Conservation (phyloP, 2,113 vertebrate genomes). For the Lipophrys pholis region DNA sequence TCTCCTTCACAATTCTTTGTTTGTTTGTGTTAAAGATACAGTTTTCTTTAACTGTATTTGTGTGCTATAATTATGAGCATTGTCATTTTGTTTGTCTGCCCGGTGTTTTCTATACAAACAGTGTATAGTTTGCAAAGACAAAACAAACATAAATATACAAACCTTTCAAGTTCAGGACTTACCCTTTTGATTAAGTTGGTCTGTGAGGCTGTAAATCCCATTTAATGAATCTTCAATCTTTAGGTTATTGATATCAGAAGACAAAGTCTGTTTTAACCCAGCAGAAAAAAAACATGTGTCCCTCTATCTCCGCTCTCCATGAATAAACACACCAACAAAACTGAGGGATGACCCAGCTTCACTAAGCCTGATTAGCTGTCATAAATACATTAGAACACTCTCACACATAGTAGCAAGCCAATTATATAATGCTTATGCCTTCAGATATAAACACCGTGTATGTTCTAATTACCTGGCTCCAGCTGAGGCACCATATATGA, state of each 20-base stretch:
- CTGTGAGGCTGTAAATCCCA: slow-evolving; percentile 35
- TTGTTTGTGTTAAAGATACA: too few species aligned
- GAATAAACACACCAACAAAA: slow-evolving; percentile 34
- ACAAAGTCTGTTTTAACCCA: neutral
- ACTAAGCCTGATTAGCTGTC: slow-evolving; percentile 83
- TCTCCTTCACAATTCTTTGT: too few species aligned
- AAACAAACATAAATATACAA: neutral
- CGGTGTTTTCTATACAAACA: too few species aligned
- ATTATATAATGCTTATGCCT: slow-evolving; percentile 70
- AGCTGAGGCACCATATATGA: neutral
- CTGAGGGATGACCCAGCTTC: slow-evolving; percentile 72
- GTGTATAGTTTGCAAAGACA: too few species aligned
- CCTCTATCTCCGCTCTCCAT: slow-evolving; percentile 19
- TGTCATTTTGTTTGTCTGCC: too few species aligned
- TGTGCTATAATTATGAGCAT: too few species aligned
- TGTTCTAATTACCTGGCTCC: slow-evolving; percentile 32
- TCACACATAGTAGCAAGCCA: slow-evolving; percentile 66
- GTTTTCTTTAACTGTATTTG: too few species aligned
- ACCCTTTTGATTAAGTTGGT: slow-evolving; percentile 47
- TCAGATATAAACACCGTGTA: slow-evolving; percentile 18
- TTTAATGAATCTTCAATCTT: slow-evolving; percentile 34
- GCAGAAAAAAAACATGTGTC: slow-evolving; percentile 13
- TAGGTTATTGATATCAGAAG: neutral
- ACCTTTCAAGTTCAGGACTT: slow-evolving; percentile 14
- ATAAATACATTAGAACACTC: slow-evolving; percentile 78